Base-by-base conservation (phyloP, 2,888 invertebrate species). In the Theretra japonica region DNA sequence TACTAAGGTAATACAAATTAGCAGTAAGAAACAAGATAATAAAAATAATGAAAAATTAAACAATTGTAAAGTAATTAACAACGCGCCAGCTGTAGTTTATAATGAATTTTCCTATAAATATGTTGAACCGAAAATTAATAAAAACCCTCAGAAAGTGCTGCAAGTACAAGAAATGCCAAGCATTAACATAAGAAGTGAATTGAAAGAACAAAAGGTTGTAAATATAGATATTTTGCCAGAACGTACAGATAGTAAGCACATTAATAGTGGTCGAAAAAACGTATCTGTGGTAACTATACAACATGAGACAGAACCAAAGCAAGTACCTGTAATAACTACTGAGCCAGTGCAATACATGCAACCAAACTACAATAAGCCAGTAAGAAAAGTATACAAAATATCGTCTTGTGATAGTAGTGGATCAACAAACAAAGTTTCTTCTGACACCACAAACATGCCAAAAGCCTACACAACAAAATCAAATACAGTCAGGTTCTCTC, bases 171-270 rank as follows among this genome's bases (percentile, higher is more conserved):
- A 87, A 77, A 92, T 95, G 92, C 95, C 95, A 68, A 87, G 91
- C 71, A 91, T 95, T 74, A 92, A 91, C 79, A 95, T 95, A 75
- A 90, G 93, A 81, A 90, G 93, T 75, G 91, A 93, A 80, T 82
- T 95, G 30, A 93, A 88, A 70, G 87, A 90, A 73, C 95, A 95
- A 82, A 94, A 90, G 83, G 94, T 95, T 73, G 87, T 95, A 72
- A 88, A 92, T 48, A 85, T 95, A 77, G 91, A 94, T 79, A 95
- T 95, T 79, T 77, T 89, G 79, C 93, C 95, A 33, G 87, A 90
- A 65, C 77, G 71, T 68, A 80, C 77, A 7, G 78, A 81, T 72
- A 73, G 70, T 28, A 75, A 73, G 50, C 76, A 82, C 70, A 75
- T 78, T 68, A 73, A 78, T 41, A 74, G 68, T 11, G 75, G 72